Base-by-base conservation (phyloP, 2,888 invertebrate genomes). In the Spodoptera littoralis region DNA sequence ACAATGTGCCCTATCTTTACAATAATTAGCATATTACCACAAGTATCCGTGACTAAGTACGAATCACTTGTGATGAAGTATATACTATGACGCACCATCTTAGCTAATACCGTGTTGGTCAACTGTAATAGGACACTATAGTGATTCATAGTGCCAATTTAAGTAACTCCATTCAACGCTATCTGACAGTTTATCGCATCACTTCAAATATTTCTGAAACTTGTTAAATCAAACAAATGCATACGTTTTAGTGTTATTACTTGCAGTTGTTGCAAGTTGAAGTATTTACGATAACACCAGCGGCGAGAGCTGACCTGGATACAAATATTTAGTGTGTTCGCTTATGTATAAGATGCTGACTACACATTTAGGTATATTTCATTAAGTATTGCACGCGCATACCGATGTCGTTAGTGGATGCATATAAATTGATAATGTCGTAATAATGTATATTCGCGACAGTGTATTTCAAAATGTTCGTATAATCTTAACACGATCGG, bases 21-120 rank as follows among this genome's bases (percentile, higher is more conserved):
- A 9, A 55, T 50, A 6, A 46, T 70, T 73, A 43, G 49, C 68
- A 51, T 56, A 47, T 55, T 43, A 70, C 73, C 70, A 66, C 74
- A 77, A 68, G 59, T 68, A 76, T 73, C 64, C 56, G 65, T 86
- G 83, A 83, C 83, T 81, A 84, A 82, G 80, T 77, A 36, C 36
- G 36, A 36, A 70, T 72, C 76, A 67, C 65, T 73, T 76, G 74
- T 83, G 85, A 84, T 84, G 81, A 78, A 86, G 85, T 80, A 80
- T 74, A 66, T 43, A 9, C 42, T 11, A 77, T 91, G 91, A 90
- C 90, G 85, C 91, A 91, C 86, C 82, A 77, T 79, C 81, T 87
- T 87, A 79, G 85, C 83, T 82, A 87, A 89, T 83, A 84, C 82
- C 81, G 83, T 83, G 80, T 88, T 89, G 91, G 89, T 89, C 89